Evolutionary conservation across 2,888 invertebrate species (phyloP).

Genomic region (Tetragonisca angustula): DNA sequence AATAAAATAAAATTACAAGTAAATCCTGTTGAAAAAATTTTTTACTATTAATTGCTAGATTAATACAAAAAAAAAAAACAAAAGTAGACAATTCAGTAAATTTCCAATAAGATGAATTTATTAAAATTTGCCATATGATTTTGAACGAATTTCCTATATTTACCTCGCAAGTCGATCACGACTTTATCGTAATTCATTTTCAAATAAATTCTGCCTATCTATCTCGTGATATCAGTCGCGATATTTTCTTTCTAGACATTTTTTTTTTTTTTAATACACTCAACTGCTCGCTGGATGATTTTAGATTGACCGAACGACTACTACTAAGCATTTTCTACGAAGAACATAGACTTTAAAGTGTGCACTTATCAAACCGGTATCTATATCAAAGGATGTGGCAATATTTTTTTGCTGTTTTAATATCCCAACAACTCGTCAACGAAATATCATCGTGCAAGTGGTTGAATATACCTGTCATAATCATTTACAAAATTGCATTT

Average conservation of each 20-base stretch:
- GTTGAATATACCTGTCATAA: no score
- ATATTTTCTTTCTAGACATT: not conserved
- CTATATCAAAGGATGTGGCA: conserved; percentile 68
- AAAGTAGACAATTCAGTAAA: no score
- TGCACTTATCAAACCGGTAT: conserved; percentile 49
- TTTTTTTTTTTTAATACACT: not conserved
- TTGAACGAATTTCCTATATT: not conserved
- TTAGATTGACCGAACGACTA: not conserved
- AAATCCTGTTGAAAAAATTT: no score
- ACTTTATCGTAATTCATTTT: conserved; percentile 60
- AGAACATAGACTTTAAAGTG: conserved; percentile 13
- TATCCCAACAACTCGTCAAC: conserved; percentile 6
- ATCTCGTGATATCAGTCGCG: not conserved
- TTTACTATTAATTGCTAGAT: no score
- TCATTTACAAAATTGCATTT: not conserved
- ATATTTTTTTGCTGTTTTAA: conserved; percentile 5
- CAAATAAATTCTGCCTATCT: not conserved
- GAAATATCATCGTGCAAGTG: not conserved
- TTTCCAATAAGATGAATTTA: no score
- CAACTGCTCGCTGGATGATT: not conserved
- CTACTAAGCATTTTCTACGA: conserved; percentile 22
- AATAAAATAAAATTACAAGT: no score
- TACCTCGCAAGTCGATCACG: conserved; percentile 60
- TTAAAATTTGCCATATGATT: not conserved
- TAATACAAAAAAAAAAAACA: no score